Conservation (phyloP, 2,113 vertebrate species). For the Pelusios castaneus region DNA sequence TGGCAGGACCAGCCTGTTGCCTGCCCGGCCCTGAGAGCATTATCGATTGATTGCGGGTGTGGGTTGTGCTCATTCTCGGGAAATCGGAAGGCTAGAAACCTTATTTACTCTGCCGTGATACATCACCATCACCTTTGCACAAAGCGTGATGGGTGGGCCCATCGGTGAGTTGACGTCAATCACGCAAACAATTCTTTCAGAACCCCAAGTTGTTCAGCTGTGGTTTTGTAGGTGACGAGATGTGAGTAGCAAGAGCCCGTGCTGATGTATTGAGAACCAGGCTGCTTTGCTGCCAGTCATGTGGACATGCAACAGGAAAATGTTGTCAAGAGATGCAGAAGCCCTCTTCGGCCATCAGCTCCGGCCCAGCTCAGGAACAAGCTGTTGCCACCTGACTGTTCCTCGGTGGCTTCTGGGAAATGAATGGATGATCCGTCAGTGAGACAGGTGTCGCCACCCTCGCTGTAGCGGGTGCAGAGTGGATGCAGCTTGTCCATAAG, state of each 20-base stretch:
- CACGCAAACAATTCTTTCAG: too few species aligned
- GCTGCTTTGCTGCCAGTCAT: background rate
- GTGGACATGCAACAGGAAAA: background rate
- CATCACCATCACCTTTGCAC: too few species aligned
- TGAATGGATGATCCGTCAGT: background rate
- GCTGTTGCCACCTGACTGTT: background rate
- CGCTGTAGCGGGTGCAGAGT: background rate
- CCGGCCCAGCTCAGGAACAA: too few species aligned
- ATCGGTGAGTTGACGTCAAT: too few species aligned
- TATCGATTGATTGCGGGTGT: background rate
- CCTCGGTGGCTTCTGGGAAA: background rate
- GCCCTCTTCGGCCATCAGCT: background rate
- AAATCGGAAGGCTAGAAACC: background rate
- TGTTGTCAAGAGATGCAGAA: background rate
- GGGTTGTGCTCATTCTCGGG: background rate
- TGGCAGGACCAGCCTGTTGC: slow-evolving; percentile 27
- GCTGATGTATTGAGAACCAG: background rate
- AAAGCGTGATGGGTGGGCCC: background rate
- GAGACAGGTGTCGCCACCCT: background rate
- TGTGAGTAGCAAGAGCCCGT: too few species aligned
- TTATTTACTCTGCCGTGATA: background rate
- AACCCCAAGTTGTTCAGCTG: background rate
- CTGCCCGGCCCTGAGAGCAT: background rate
- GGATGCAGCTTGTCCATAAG: too few species aligned
- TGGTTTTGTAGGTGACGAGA: background rate